Percentiles rank a stretch among this genome's conserved stretches.
Conservation (phyloP, 1,140 invertebrate species). For the Aethina tumida region DNA sequence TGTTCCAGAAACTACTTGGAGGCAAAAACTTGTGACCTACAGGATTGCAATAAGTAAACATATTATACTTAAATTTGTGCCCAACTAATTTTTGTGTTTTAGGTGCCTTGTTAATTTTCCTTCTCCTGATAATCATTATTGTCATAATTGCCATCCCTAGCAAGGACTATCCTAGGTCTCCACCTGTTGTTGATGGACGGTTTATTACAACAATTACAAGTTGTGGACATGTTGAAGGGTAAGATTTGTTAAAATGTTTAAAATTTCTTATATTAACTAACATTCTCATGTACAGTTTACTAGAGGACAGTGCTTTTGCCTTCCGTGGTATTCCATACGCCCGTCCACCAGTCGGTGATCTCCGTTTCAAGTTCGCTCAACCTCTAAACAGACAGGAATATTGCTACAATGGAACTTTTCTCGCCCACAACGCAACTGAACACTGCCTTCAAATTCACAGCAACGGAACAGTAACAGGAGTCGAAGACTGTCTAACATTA, state of each 20-base stretch:
- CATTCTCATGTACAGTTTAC: conserved; percentile 37
- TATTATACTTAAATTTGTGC: not conserved
- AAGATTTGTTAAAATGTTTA: conserved; percentile 6
- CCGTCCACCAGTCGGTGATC: conserved; percentile 57
- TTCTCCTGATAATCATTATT: conserved; percentile 55
- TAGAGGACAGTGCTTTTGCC: conserved; percentile 64
- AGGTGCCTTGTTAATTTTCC: conserved; percentile 41
- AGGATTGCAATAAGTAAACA: conserved; percentile 26
- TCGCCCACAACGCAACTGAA: conserved; percentile 54
- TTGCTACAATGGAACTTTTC: conserved; percentile 71
- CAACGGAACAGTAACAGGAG: conserved; percentile 48
- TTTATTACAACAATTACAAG: conserved; percentile 61
- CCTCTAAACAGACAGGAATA: conserved; percentile 52
- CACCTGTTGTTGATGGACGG: conserved; percentile 53
- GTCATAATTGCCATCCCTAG: conserved; percentile 49
- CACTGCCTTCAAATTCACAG: conserved; percentile 57
- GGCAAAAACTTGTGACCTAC: conserved; percentile 24
- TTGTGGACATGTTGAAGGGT: conserved; percentile 72
- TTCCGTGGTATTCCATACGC: conserved; percentile 83
- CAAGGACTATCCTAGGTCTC: conserved; percentile 33
- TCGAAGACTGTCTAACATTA: conserved; percentile 71
- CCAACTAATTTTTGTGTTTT: conserved; percentile 10
- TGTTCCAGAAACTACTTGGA: conserved; percentile 22
- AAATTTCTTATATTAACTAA: not conserved
- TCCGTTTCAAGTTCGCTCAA: conserved; percentile 62